Conservation (phyloP, 2,113 vertebrate species). For the Cyanistes caeruleus region DNA sequence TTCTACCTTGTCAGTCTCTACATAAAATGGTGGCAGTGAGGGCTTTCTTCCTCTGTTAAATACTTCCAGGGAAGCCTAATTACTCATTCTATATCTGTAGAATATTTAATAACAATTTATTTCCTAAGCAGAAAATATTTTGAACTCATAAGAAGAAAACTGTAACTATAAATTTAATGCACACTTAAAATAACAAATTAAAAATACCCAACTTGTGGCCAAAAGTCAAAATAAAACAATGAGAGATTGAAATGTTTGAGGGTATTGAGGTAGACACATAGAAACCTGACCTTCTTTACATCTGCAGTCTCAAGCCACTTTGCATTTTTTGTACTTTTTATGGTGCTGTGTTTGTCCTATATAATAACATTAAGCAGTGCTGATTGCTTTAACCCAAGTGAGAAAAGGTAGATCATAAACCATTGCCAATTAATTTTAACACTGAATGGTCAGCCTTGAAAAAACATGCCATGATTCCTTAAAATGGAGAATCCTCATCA, state of each 20-base stretch:
- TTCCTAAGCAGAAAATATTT: not conserved
- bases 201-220: not conserved
- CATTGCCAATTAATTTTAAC: slow-evolving; percentile 46
- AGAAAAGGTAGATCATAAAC: slow-evolving; percentile 12
- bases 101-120: not conserved
- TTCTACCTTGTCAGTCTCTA: not conserved
- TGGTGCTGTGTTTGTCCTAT: not conserved
- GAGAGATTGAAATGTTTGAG: not conserved
- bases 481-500: slow-evolving; percentile 30
- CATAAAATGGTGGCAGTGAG: not conserved
- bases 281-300: not conserved
- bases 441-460: not conserved
- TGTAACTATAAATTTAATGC: not conserved
- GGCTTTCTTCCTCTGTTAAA: not conserved
- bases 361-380: not conserved
- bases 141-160: not conserved
- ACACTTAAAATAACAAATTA: not conserved
- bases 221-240: not conserved
- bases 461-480: not conserved
- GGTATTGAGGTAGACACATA: not conserved
- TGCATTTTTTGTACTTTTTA: not conserved
- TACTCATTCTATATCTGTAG: not conserved
- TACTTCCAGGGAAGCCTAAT: not conserved
- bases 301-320: not conserved
- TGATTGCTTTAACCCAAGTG: slow-evolving; percentile 29